These are phyloP conservation scores for Hydriomena furcata DNA, from an alignment of 2,888 invertebrate genomes.

Conservation along the genomic window DNA sequence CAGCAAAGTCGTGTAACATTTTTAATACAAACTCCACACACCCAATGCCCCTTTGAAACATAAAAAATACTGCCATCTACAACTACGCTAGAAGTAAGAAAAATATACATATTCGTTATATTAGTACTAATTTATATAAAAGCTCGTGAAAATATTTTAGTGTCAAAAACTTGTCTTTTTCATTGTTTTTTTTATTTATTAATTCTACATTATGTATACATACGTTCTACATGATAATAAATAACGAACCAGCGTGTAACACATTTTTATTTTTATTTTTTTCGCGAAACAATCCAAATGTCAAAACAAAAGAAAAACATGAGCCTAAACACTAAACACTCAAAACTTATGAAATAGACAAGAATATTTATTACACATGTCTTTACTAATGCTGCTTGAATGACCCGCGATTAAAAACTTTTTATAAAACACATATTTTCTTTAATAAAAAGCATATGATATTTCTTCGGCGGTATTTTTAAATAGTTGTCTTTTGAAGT, in stretches of 20 bases:
- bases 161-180: slow-evolving; percentile 79
- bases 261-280: slow-evolving; percentile 27
- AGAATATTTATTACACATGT: slow-evolving; percentile 64
- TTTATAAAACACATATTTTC: slow-evolving; percentile 14
- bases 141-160: slow-evolving; percentile 76
- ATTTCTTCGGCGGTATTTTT: slow-evolving; percentile 51
- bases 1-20: too few relatives aligned
- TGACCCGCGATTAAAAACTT: slow-evolving; percentile 44
- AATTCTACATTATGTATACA: slow-evolving; percentile 56
- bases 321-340: slow-evolving; percentile 63
- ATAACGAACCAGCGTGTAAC: slow-evolving; percentile 50
- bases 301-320: slow-evolving; percentile 40
- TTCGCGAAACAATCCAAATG: slow-evolving; percentile 57
- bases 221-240: slow-evolving; percentile 40
- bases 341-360: slow-evolving; percentile 55
- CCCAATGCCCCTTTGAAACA: slow-evolving; percentile 18
- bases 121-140: slow-evolving; percentile 73
- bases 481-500: slow-evolving; percentile 50
- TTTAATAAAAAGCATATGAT: slow-evolving; percentile 24
- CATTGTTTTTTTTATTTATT: slow-evolving; percentile 50
- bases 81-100: slow-evolving; percentile 74
- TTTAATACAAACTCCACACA: slow-evolving; percentile 3
- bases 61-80: slow-evolving; percentile 46
- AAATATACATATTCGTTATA: slow-evolving; percentile 68
- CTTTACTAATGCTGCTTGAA: slow-evolving; percentile 77